Evolutionary conservation across 2,797 vertebrate genomes (phyloP).

Genomic region (Enteromius afrohamiltoni): DNA sequence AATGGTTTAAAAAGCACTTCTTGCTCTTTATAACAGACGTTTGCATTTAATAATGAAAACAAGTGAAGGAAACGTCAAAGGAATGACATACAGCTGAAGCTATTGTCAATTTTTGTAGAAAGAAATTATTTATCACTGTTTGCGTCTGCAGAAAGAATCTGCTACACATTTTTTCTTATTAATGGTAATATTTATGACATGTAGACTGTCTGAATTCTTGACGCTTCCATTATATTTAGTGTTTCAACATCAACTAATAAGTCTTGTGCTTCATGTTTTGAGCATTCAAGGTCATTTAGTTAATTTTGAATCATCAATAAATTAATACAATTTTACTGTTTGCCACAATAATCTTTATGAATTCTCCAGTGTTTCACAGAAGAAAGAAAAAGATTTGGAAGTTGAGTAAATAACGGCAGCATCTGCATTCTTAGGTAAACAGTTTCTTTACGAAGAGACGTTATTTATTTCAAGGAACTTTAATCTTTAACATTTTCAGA

Average conservation of each 20-base stretch:
- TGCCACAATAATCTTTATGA: not conserved
- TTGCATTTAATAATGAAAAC: not conserved
- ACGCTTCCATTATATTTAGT: not conserved
- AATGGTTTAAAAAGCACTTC: not conserved
- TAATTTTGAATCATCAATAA: not conserved
- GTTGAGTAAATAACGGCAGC: not conserved
- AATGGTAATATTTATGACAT: not conserved
- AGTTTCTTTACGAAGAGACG: not conserved
- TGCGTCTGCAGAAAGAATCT: not conserved
- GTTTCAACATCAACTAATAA: not conserved
- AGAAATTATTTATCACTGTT: not conserved
- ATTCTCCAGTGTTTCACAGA: not conserved
- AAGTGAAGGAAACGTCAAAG: not conserved
- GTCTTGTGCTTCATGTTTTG: not conserved
- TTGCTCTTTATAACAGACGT: not conserved
- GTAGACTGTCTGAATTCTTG: not conserved
- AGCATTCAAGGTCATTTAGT: not conserved
- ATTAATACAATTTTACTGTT: not conserved
- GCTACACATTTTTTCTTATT: not conserved
- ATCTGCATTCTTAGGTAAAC: not conserved
- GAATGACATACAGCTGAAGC: not conserved
- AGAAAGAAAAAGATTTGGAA: not conserved
- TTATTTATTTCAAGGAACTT: not conserved
- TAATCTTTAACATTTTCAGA: not conserved
- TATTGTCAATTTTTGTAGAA: not conserved